phyloP scores from a whole-genome alignment of 1,140 invertebrate species.

The Lutraria rhynchaena region DNA sequence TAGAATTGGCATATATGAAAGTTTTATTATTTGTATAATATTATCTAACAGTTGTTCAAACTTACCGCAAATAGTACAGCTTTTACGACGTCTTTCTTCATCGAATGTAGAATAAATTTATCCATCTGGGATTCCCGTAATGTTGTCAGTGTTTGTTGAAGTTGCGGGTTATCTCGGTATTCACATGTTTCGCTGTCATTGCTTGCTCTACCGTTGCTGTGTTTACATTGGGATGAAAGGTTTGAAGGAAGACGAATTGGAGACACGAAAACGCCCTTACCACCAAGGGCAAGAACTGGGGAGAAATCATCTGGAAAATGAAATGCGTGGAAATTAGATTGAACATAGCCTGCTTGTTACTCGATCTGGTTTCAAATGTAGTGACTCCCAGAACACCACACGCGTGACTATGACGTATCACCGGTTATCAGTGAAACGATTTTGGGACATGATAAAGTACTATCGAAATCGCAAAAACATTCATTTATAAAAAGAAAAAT shows the following conservation, averaged over 20 bases:
- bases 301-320: constrained; percentile 76
- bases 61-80: constrained; percentile 74
- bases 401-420: no score
- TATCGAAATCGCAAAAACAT: no score
- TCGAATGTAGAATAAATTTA: constrained; percentile 76
- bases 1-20: no score
- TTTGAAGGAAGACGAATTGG: constrained; percentile 72
- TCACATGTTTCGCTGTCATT: background rate
- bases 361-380: no score
- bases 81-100: constrained; percentile 70
- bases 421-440: no score
- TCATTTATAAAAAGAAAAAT: no score
- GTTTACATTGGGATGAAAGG: constrained; percentile 55
- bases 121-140: constrained; percentile 70
- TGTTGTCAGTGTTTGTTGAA: constrained; percentile 70
- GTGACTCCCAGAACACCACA: no score
- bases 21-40: no score
- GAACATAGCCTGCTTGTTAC: no score
- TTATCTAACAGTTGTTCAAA: no score
- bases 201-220: background rate
- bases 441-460: no score
- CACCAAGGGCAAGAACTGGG: constrained; percentile 70
- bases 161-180: constrained; percentile 57
- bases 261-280: constrained; percentile 67
- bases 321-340: no score